phyloP scores from a whole-genome alignment of 2,113 vertebrate genomes.

The Phaethon lepturus region DNA sequence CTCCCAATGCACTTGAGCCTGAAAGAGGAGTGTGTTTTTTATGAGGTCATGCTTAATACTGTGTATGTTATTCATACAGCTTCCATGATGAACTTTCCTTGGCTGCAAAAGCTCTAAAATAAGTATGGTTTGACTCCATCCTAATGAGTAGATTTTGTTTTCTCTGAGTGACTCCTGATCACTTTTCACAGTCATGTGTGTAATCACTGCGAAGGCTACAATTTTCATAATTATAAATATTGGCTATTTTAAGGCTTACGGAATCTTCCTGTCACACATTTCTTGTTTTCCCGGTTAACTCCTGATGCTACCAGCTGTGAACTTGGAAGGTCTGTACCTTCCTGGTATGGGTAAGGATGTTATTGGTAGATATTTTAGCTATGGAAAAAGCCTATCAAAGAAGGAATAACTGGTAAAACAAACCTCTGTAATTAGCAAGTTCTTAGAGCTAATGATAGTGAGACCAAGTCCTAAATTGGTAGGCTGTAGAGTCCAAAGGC shows the following conservation, averaged over 20 bases:
- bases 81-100: neutral
- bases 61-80: neutral
- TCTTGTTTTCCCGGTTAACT: neutral
- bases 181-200: slow-evolving; percentile 36
- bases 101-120: neutral
- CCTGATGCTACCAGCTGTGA: neutral
- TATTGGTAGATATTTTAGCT: neutral
- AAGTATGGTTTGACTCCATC: neutral
- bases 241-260: slow-evolving; percentile 30
- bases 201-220: slow-evolving; percentile 39
- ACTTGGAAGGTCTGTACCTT: neutral
- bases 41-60: neutral
- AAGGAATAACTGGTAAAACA: neutral
- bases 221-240: slow-evolving; percentile 45
- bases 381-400: neutral
- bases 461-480: neutral
- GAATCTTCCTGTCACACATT: slow-evolving; percentile 7
- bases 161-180: neutral
- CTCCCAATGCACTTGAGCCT: neutral
- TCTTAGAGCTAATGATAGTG: neutral
- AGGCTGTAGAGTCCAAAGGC: neutral
- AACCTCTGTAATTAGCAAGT: neutral
- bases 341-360: neutral
- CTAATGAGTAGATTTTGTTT: neutral
- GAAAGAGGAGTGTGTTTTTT: neutral